These are phyloP conservation scores for Coelopa frigida DNA, from an alignment of 1,140 invertebrate species.

Conservation along the genomic window DNA sequence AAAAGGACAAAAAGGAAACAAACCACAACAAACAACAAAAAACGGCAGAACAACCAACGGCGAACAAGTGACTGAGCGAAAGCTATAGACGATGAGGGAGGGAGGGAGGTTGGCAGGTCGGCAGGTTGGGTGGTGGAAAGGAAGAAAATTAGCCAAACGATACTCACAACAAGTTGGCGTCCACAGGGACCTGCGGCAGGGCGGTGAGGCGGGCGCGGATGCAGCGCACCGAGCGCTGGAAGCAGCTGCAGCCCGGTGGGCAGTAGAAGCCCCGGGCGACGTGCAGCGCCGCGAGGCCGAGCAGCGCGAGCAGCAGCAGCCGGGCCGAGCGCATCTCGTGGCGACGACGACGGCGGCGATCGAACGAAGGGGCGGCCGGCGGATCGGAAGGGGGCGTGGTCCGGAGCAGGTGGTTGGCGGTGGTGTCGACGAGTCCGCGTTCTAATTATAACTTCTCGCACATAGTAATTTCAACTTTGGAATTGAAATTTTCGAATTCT, in stretches of 20 bases:
- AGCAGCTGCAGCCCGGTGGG: slow-evolving; percentile 65
- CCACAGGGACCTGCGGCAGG: slow-evolving; percentile 57
- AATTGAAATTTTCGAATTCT: too few relatives aligned
- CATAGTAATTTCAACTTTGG: too few relatives aligned
- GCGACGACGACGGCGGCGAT: background rate
- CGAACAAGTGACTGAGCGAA: background rate
- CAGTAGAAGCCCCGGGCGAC: slow-evolving; percentile 48
- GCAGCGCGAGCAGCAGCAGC: slow-evolving; percentile 2
- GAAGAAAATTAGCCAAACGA: background rate
- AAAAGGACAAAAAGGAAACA: too few relatives aligned
- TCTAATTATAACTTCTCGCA: too few relatives aligned
- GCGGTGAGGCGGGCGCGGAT: slow-evolving; percentile 62
- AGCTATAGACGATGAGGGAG: background rate
- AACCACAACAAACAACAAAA: background rate
- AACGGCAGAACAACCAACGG: background rate
- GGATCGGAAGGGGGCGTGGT: too few relatives aligned
- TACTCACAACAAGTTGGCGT: slow-evolving; percentile 72
- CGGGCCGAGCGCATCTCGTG: too few relatives aligned
- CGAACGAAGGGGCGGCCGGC: too few relatives aligned
- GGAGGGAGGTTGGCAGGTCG: background rate
- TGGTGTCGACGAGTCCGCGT: too few relatives aligned
- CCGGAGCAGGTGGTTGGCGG: too few relatives aligned
- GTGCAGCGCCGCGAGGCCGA: background rate
- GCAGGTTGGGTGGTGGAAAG: background rate
- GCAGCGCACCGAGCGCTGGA: slow-evolving; percentile 63